These are phyloP conservation scores for Neodiprion virginianus DNA, from an alignment of 1,140 invertebrate genomes.

Conservation along the genomic window DNA sequence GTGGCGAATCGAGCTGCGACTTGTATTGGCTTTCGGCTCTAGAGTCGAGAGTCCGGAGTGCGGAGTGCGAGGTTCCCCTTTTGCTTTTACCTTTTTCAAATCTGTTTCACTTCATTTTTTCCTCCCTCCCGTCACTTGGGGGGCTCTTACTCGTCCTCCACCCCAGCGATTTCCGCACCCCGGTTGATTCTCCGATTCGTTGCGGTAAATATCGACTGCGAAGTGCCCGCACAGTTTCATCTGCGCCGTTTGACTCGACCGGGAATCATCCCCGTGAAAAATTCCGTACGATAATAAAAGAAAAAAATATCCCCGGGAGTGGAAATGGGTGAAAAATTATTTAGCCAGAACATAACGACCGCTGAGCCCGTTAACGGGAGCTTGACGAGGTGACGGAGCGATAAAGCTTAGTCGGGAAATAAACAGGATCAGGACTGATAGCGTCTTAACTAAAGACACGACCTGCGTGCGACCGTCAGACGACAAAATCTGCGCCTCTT, in stretches of 20 bases:
- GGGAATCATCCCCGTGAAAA: no score
- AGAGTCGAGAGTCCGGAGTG: background rate
- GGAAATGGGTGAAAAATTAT: no score
- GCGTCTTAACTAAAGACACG: background rate
- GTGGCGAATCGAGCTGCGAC: background rate
- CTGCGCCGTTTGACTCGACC: no score
- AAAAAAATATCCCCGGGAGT: no score
- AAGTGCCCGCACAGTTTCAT: no score
- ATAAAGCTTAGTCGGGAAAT: background rate
- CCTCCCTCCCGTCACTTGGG: background rate
- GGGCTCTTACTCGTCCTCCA: background rate
- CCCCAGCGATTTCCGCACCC: background rate
- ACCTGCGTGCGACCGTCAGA: background rate
- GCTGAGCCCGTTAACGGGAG: background rate
- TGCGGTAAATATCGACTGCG: no score
- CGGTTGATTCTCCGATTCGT: no score
- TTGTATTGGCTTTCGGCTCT: slow-evolving; percentile 1
- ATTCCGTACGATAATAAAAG: no score
- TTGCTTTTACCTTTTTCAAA: background rate
- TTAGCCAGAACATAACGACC: no score
- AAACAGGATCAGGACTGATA: background rate
- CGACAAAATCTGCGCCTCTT: background rate
- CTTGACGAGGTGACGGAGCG: slow-evolving; percentile 3
- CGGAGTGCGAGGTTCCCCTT: no score
- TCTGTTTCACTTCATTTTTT: no score